Evolutionary conservation across 2,113 vertebrate genomes (phyloP).

Genomic region (Carollia perspicillata): DNA sequence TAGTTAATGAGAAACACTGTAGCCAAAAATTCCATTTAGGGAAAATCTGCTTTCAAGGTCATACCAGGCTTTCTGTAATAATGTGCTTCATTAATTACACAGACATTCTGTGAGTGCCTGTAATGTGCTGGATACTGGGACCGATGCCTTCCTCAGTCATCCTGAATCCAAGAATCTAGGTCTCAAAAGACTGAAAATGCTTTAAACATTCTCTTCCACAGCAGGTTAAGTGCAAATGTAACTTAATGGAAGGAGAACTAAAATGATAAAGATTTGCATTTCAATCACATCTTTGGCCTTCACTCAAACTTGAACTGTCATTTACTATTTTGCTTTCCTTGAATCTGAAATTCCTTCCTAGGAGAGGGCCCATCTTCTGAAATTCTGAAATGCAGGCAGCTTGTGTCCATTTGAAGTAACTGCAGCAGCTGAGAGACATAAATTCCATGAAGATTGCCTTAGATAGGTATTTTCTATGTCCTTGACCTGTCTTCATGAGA

Average conservation of each 20-base stretch:
- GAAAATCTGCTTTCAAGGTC: background rate
- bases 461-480: background rate
- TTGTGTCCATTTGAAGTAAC: background rate
- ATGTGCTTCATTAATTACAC: background rate
- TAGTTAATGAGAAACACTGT: background rate
- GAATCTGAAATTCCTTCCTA: background rate
- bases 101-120: background rate
- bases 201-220: background rate
- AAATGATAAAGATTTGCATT: background rate
- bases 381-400: background rate
- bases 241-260: background rate
- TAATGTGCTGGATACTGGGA: background rate
- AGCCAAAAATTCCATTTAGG: background rate
- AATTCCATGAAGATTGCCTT: background rate
- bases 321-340: background rate
- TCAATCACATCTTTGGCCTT: background rate
- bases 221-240: background rate
- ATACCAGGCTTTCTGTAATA: background rate
- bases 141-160: background rate
- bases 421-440: background rate
- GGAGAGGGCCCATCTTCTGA: background rate
- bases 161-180: background rate
- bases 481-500: background rate
- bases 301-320: background rate
- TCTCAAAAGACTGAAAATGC: background rate